Conservation (phyloP, 1,140 invertebrate species). For the Habropoda laboriosa region DNA sequence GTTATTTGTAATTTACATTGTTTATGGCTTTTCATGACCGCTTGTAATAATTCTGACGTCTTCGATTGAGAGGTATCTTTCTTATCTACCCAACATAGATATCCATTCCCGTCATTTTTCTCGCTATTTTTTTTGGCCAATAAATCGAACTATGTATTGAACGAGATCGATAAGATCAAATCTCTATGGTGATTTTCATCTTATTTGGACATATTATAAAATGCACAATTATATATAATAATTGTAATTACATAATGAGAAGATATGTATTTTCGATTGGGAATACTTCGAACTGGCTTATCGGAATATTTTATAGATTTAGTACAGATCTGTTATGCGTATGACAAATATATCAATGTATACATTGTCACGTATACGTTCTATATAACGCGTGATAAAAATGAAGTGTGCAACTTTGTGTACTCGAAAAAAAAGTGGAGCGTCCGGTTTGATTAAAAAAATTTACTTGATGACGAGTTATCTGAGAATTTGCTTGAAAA, state of each 20-base stretch:
- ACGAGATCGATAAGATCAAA: neutral
- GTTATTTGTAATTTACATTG: slow-evolving; percentile 42
- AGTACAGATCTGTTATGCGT: slow-evolving; percentile 10
- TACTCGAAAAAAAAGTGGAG: slow-evolving; percentile 21
- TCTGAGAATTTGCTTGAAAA: neutral
- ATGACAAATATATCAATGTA: neutral
- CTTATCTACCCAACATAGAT: slow-evolving; percentile 12
- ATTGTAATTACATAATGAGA: slow-evolving; percentile 43
- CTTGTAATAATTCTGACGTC: neutral
- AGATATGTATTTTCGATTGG: slow-evolving; percentile 6
- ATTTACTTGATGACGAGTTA: too few species aligned
- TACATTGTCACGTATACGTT: neutral
- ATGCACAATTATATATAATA: slow-evolving; percentile 39
- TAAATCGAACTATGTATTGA: neutral
- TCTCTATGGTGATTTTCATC: neutral
- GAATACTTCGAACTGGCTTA: slow-evolving; percentile 40
- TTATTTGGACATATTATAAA: neutral
- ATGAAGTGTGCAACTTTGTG: slow-evolving; percentile 3
- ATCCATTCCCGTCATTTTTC: neutral
- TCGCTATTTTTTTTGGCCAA: neutral
- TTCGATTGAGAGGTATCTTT: neutral
- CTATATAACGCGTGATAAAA: slow-evolving; percentile 42
- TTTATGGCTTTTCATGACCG: slow-evolving; percentile 7
- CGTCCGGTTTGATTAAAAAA: neutral
- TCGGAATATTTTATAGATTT: slow-evolving; percentile 31